Base-by-base conservation (phyloP, 1,140 invertebrate species). In the Phymorhynchus buccinoides region DNA sequence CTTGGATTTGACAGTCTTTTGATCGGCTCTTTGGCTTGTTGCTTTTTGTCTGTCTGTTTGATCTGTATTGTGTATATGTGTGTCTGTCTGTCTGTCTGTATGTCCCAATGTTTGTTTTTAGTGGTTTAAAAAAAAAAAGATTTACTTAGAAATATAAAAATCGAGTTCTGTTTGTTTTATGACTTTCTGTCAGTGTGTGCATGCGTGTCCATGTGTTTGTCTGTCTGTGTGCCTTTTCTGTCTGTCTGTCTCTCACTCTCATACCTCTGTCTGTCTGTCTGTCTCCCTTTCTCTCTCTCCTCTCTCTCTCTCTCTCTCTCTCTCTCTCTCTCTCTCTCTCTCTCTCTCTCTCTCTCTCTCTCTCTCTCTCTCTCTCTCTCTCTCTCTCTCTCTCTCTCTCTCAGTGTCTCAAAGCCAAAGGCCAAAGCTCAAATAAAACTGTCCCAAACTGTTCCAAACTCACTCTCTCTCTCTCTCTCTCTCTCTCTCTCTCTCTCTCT, bases 261-360 rank as follows among this genome's bases (percentile, higher is more conserved):
- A n/a, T n/a, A 7, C 75, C 35, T 16, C 6, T 42, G 9, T 37
- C 14, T 42, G 9, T 78, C 1, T 78, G 18, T 42, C 4, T 78
- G 7, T 42, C 39, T n/a, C 42, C 27, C 39, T 78, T 7, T 78
- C 27, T 48, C 75, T 30, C 2, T 39, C 32, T 75, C 35, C 39
- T 78, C 12, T 42, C n/a, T 42, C 68, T 78, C 42, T 42, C 4
- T 78, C 42, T 78, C 75, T 78, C 42, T 78, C 75, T 78, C 42
- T 78, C 75, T 42, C 39, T 78, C 39, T 42, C 27, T 12, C 22
- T 27, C 56, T 62, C 56, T 62, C 56, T 62, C 56, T 62, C 56
- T 62, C 18, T n/a, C n/a, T 18, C 44, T 48, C 18, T 48, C 44
- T 48, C 7, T 48, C 44, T 48, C 18, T 9, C 44, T 48, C 44